These are phyloP conservation scores for Pseudochirops corinnae DNA, from an alignment of 2,797 vertebrate genomes.

Conservation along the genomic window DNA sequence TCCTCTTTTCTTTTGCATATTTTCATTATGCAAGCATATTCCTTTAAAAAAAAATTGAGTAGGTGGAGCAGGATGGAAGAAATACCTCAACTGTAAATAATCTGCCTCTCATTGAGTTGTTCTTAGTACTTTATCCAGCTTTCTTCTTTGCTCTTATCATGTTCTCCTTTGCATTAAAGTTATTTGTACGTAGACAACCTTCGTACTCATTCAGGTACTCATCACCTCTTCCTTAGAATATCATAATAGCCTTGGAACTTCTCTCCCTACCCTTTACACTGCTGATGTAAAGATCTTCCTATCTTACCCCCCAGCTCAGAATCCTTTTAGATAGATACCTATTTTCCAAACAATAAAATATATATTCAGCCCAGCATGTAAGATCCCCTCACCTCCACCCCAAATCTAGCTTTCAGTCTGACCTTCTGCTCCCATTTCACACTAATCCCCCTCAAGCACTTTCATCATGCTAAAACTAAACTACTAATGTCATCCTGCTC, in stretches of 20 bases:
- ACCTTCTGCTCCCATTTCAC: neutral
- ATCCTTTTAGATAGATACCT: neutral
- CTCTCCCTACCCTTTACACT: neutral
- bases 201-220: neutral
- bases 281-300: neutral
- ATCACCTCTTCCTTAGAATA: neutral
- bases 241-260: neutral
- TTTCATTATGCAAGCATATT: neutral
- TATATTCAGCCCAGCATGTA: neutral
- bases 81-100: neutral
- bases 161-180: neutral
- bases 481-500: neutral
- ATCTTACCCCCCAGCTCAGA: neutral
- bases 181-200: neutral
- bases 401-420: neutral
- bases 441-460: neutral
- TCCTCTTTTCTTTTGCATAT: neutral
- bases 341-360: neutral
- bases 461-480: neutral
- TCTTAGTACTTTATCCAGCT: neutral
- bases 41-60: neutral
- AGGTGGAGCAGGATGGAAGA: neutral
- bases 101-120: neutral
- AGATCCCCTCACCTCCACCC: neutral
- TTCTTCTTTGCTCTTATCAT: neutral